phyloP scores from a whole-genome alignment of 2,888 invertebrate genomes.

The Cataglyphis rosenhaueri region DNA sequence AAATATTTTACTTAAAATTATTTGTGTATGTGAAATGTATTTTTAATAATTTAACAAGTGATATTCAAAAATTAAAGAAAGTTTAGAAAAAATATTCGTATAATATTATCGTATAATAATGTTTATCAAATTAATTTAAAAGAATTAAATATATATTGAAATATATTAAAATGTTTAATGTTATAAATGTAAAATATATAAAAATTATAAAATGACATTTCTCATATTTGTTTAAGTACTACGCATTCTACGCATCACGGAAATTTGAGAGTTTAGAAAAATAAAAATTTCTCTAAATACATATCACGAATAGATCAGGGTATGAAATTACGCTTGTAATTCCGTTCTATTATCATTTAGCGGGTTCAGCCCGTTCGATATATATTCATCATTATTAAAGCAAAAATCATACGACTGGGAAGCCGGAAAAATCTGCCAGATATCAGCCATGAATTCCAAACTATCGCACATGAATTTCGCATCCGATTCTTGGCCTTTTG shows the following conservation, averaged over 20 bases:
- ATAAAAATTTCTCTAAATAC: not conserved
- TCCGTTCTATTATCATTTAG: not conserved
- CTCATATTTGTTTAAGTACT: not conserved
- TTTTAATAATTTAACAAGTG: not conserved
- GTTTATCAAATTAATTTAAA: slow-evolving; percentile 4
- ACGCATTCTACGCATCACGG: not conserved
- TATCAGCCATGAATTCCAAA: slow-evolving; percentile 9
- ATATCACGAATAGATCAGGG: not conserved
- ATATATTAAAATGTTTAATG: slow-evolving; percentile 1
- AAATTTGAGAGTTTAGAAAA: not conserved
- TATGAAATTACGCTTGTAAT: not conserved
- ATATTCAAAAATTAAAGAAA: not conserved
- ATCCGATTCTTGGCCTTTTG: slow-evolving; percentile 40
- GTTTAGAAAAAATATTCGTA: not conserved
- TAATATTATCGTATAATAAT: not conserved
- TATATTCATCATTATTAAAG: not conserved
- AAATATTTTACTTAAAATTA: not conserved
- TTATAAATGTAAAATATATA: not conserved
- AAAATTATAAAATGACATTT: not conserved
- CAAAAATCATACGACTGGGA: not conserved
- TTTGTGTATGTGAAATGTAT: not conserved
- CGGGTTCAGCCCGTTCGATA: not conserved
- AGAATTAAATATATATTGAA: not conserved
- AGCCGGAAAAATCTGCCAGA: not conserved
- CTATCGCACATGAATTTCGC: slow-evolving; percentile 33